A percentile compares a stretch with the other conserved stretches of the same genome.
phyloP scores from a whole-genome alignment of 2,113 vertebrate genomes.

The Sphyrna mokarran region DNA sequence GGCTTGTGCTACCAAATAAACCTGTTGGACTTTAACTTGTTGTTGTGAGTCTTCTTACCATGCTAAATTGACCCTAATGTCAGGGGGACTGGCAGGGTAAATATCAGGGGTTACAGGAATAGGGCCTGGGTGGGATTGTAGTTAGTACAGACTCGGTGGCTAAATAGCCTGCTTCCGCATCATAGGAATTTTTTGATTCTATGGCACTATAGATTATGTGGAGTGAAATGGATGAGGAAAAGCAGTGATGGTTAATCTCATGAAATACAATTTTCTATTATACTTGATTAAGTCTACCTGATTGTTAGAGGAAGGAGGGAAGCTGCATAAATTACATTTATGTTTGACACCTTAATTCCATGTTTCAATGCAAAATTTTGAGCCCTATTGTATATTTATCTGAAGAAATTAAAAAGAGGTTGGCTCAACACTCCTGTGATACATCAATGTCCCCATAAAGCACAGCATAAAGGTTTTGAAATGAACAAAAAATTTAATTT shows the following conservation, averaged over 20 bases:
- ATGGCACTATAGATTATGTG: not conserved
- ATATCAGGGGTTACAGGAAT: too few species aligned
- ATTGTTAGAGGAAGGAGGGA: not conserved
- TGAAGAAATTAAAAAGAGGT: too few species aligned
- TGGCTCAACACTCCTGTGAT: not conserved
- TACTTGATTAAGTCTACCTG: not conserved
- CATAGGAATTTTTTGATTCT: too few species aligned
- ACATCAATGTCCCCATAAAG: not conserved
- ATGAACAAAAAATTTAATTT: not conserved
- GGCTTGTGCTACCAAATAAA: too few species aligned
- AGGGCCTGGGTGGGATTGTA: too few species aligned
- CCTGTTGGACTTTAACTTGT: too few species aligned
- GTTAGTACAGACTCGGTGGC: too few species aligned
- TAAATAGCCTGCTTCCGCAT: too few species aligned
- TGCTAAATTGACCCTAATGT: too few species aligned
- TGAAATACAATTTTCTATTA: not conserved
- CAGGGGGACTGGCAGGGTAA: too few species aligned
- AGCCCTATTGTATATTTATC: not conserved
- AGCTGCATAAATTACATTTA: not conserved
- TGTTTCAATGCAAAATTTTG: not conserved
- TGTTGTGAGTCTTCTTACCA: too few species aligned
- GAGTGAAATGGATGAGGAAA: not conserved
- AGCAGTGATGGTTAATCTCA: not conserved
- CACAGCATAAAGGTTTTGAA: not conserved
- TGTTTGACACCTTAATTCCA: not conserved